Evolutionary conservation across 2,113 vertebrate species (phyloP).

Genomic region (Rhinogobius similis): DNA sequence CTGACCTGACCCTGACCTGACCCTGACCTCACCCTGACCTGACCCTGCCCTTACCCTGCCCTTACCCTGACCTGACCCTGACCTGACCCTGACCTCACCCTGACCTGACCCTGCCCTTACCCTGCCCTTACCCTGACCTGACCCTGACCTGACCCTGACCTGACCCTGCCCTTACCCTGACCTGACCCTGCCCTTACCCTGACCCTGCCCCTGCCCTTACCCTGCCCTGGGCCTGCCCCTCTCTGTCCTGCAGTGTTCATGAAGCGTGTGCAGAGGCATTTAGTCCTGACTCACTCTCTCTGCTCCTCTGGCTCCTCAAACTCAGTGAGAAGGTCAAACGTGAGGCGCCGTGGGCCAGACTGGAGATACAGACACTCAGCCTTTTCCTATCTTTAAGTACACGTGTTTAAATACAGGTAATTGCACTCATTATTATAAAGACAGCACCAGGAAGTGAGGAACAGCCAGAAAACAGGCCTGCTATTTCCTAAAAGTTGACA

Average conservation of each 20-base stretch:
- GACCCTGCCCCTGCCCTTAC: no score
- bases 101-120: not conserved
- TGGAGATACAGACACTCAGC: not conserved
- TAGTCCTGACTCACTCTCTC: not conserved
- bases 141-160: no score
- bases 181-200: no score
- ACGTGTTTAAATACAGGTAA: not conserved
- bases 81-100: no score
- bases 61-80: not conserved
- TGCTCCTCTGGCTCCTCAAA: not conserved
- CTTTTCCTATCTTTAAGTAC: slow-evolving; percentile 1
- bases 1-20: no score
- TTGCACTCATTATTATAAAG: not conserved
- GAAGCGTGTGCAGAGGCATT: not conserved
- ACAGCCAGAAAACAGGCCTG: not conserved
- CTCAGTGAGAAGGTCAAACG: not conserved
- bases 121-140: not conserved
- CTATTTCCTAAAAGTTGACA: not conserved
- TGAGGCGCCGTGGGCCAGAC: not conserved
- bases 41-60: not conserved
- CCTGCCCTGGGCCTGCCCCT: not conserved
- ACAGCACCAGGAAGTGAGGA: not conserved
- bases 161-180: not conserved
- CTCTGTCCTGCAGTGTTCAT: no score
- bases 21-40: no score